Base-by-base conservation (phyloP, 2,797 vertebrate species). In the Chaunax sp. region DNA sequence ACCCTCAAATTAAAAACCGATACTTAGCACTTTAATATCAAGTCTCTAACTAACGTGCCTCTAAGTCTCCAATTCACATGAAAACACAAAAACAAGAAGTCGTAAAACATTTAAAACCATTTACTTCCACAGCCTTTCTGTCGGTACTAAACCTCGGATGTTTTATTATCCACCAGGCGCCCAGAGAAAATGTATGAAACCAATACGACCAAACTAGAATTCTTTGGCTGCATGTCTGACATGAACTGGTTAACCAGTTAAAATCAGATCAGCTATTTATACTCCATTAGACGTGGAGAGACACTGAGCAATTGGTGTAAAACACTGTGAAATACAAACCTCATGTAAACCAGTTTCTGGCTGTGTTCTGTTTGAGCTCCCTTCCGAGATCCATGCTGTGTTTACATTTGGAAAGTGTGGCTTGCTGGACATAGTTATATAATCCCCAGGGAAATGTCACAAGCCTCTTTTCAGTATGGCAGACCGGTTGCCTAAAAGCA, bases 351-450 rank as follows among this genome's bases (percentile, higher is more conserved):
- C n/a, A 3, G 13, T 19, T 45, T 47, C 20, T 55, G 60, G 26
- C 55, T 58, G 53, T 3, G 26, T 0, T 20, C 54, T 2, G 20
- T 52, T 40, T 1, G 9, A 62, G 49, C 41, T 76, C 20, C 63
- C 12, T 6, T 68, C 73, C 51, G 56, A 55, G 28, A 61, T 20
- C 19, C 60, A 67, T 4, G 41, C 43, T 56, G 35, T 23, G 52
- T 63, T 76, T 58, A 67, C 47, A 44, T 50, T 66, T 64, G 58
- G 2, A 53, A 61, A 78, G 47, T 2, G 5, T 30, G 19, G n/a
- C n/a, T 58, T 46, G 28, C 43, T 47, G 45, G 50, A 65, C 11
- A 55, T 40, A 47, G 65, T 69, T 55, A 47, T 38, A 55, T 11
- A 47, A 68, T 74, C 69, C 47, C 12, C 51, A 35, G 25, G 33